Conservation (phyloP, 2,888 invertebrate species). For the Brenthis hecate region DNA sequence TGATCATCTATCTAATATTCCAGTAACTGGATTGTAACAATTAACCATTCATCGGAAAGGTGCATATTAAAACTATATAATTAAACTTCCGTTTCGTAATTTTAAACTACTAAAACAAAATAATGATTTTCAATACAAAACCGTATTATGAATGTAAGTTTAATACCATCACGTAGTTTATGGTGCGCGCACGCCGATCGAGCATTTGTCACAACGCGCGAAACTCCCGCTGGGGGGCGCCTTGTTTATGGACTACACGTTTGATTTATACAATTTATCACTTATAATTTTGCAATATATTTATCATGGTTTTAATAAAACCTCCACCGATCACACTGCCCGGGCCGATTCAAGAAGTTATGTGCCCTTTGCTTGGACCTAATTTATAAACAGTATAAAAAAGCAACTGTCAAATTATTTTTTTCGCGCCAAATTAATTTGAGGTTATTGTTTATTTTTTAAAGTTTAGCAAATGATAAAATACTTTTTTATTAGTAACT, state of each 20-base stretch:
- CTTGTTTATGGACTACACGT: constrained; percentile 59
- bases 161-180: constrained; percentile 56
- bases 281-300: constrained; percentile 41
- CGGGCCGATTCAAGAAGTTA: constrained; percentile 9
- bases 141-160: constrained; percentile 29
- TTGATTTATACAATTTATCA: constrained; percentile 59
- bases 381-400: constrained; percentile 10
- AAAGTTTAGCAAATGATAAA: not conserved
- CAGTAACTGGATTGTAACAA: not conserved
- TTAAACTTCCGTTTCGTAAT: constrained; percentile 18
- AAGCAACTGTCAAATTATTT: constrained; percentile 3
- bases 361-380: constrained; percentile 6
- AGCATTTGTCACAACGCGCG: constrained; percentile 55
- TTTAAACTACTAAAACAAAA: constrained; percentile 16
- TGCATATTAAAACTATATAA: not conserved
- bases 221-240: constrained; percentile 53
- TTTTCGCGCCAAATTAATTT: constrained; percentile 3
- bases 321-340: constrained; percentile 10
- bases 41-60: not conserved
- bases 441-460: not conserved
- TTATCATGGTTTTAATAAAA: constrained; percentile 38
- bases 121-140: constrained; percentile 20
- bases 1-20: no score
- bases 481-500: not conserved
- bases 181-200: constrained; percentile 51